Base-by-base conservation (phyloP, 1,140 invertebrate genomes). In the Bombus sylvicola region DNA sequence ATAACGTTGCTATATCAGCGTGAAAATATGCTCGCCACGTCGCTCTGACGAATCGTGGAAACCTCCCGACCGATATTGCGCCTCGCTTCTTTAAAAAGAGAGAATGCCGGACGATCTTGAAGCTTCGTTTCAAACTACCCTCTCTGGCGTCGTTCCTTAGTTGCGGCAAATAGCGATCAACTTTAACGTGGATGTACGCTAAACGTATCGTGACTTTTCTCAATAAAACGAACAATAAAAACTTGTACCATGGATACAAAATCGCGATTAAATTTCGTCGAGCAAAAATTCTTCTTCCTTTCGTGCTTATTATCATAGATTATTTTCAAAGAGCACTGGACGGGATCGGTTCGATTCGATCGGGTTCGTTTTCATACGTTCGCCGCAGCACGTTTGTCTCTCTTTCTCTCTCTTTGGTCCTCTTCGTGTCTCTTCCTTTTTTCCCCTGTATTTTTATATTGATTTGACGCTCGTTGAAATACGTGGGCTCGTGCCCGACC, bases 11-110 rank as follows among this genome's bases (percentile, higher is more conserved):
- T 89, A 71, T 87, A 89, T 89, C 88, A 83, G 64, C 68, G 88
- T 81, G 87, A 64, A 79, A 89, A 89, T 85, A 85, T 85, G 83
- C 83, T 59, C 41, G 76, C 68, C 80, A 43, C 87, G 72, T 79
- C 72, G n/a, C 18, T 8, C 59, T 83, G 80, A 87, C 62, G 88
- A 81, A 89, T 89, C 71, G 75, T 57, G 18, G 31, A 43, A 28
- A 43, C 68, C n/a, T 71, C 66, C 15, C 25, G 22, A 22, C 53
- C 53, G 41, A 85, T 85, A 78, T 80, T 79, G 28, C 59, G 28
- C 59, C 59, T 15, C 76, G 59, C 68, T n/a, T 18, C 39, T 15
- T 8, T 6, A 10, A 15, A 34, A 62, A 28, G 6, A 12, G 28
- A 18, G 75, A 41, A 6, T 13, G 34, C 3, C 25, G 13, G 9